Evolutionary conservation across 2,888 invertebrate species (phyloP), one percentile per base, ranked within the genome.

Genomic region (Thumatha senex): DNA sequence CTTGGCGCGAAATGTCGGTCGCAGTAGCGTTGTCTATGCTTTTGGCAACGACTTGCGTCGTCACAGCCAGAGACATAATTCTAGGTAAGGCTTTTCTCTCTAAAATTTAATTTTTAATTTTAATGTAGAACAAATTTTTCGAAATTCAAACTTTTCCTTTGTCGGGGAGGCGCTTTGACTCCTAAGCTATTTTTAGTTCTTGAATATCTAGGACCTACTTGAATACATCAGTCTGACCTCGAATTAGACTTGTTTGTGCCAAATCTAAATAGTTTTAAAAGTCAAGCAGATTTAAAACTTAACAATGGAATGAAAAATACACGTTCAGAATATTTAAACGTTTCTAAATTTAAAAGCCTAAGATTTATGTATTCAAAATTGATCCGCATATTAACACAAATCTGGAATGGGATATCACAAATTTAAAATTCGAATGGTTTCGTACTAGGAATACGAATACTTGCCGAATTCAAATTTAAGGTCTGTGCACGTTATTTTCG

Each of bases 1-100:
- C 84, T 86, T 86, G 88, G 86, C 87, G 89, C 82, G 80, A 84
- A 80, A 82, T 86, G 88, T 78, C 85, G 67, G 73, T 83, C 72
- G 82, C 83, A 72, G 77, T 84, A 77, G 79, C 73, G 50, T 61
- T 86, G 45, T 48, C 44, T 56, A 58, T 73, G 50, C 56, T 86
- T 46, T 71, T 83, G 77, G 76, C 81, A 68, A 69, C 78, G 68
- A 76, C 74, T 46, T 79, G 75, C 74, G 63, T 74, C 52, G 80
- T 74, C 70, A 76, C 85, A 70, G 85, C 87, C 74, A 83, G 80
- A 67, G 89, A 89, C 60, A 80, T 90, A 68, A 73, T 89, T 62
- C 76, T 90, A 63, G 86, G 90, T 90, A 54, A 88, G 89, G 80
- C 51, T 56, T 54, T 52, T 48, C 55, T 51, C 54, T 62, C 34